A percentile compares a stretch with the other conserved stretches of the same genome.
Evolutionary conservation across 2,888 invertebrate species (phyloP).

Genomic region (Raillietiella orientalis): DNA sequence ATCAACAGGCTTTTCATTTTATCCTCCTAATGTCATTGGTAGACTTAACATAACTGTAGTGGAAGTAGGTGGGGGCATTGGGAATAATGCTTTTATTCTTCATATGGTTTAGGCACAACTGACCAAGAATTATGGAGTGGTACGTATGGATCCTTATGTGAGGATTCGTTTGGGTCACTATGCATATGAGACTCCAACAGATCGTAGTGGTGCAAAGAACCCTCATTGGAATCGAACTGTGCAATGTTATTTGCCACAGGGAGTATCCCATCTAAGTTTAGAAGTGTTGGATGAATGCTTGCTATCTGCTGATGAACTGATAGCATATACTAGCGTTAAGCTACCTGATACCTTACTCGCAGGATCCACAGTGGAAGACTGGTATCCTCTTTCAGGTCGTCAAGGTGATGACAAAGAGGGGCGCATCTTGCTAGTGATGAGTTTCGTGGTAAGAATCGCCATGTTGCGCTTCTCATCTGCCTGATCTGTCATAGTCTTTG

Average conservation of each 20-base stretch:
- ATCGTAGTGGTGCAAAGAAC: slow-evolving; percentile 71
- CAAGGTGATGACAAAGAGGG: slow-evolving; percentile 85
- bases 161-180: slow-evolving; percentile 68
- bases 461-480: not conserved
- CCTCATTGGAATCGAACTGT: slow-evolving; percentile 88
- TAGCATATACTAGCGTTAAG: slow-evolving; percentile 70
- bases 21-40: slow-evolving; percentile 25
- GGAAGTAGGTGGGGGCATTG: slow-evolving; percentile 18
- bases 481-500: too few species aligned
- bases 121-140: slow-evolving; percentile 74
- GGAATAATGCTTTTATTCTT: slow-evolving; percentile 2
- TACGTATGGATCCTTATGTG: slow-evolving; percentile 87
- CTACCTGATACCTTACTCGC: slow-evolving; percentile 47
- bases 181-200: slow-evolving; percentile 82
- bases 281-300: slow-evolving; percentile 94
- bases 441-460: slow-evolving; percentile 9
- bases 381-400: slow-evolving; percentile 73
- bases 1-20: too few species aligned
- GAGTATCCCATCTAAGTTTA: slow-evolving; percentile 54
- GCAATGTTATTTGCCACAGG: slow-evolving; percentile 60
- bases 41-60: slow-evolving; percentile 51
- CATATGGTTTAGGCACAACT: slow-evolving; percentile 31
- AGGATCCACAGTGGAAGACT: slow-evolving; percentile 75
- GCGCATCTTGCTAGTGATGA: slow-evolving; percentile 50
- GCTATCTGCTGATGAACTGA: slow-evolving; percentile 76